Base-by-base conservation (phyloP, 2,888 invertebrate species). In the Drosophila hamatofila region DNA sequence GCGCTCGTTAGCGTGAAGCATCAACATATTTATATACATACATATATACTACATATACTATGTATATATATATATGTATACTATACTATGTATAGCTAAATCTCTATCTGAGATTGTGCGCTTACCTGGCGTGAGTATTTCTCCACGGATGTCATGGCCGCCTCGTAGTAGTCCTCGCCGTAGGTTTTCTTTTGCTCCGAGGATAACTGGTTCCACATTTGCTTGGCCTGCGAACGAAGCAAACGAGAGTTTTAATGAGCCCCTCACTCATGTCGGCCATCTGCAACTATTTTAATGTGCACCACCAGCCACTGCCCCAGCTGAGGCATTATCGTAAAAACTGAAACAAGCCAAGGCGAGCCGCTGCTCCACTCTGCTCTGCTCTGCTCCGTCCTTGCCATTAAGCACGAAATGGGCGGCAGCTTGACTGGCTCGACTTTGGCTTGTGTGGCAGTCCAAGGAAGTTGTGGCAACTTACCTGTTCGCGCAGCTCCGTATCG, bases 131-230 rank as follows among this genome's bases (percentile, higher is more conserved):
- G 95, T 12, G 96, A 96, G 90, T 96, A 96, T 91, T 96, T 96
- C 82, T 96, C 96, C 80, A 97, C 94, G 86, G 96, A 95, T 57
- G 96, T 94, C 89, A 97, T 94, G 67, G 96, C 96, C 74, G 95
- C 94, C 91, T 97, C 97, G 92, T 97, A 97, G 92, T 97, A 96
- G 90, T 96, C 96, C 92, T 97, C 96, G 14, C 96, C 96, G 91
- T 97, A 97, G 77, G 96, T 95, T 87, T 95, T 95, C 88, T 96
- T 96, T 90, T 96, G 96, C 90, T 96, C 96, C 81, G 96, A 95
- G 64, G 95, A 94, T 82, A 97, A 93, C 90, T 95, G 95, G 35
- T 93, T 93, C 97, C 97, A 97, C 97, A 97, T 97, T 85, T 96
- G 95, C 72, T 95, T 95, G 8, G 97, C 97, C 93, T 96, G 94